Evolutionary conservation across 2,113 vertebrate genomes (phyloP).

Genomic region (Haplotaxodon microlepis): DNA sequence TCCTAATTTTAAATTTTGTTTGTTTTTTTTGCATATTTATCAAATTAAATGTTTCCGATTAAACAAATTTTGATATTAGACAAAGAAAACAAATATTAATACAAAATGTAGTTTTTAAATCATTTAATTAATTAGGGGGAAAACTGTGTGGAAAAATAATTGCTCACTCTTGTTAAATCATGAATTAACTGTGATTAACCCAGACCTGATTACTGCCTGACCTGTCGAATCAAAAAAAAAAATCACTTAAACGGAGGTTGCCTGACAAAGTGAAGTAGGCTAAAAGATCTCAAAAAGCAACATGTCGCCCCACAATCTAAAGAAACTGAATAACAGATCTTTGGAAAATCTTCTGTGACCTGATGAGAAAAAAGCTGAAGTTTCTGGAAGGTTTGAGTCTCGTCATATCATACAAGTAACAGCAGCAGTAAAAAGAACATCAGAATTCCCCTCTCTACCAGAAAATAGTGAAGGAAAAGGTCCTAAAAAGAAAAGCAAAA

Average conservation of each 20-base stretch:
- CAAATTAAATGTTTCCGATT: background rate
- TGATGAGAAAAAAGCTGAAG: background rate
- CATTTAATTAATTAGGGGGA: background rate
- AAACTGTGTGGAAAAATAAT: background rate
- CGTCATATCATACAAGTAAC: background rate
- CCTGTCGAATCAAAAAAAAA: background rate
- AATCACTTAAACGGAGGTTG: background rate
- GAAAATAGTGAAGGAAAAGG: background rate
- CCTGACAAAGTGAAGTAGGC: background rate
- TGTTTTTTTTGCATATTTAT: background rate
- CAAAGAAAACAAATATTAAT: background rate
- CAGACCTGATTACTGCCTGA: background rate
- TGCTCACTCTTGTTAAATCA: background rate
- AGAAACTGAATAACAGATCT: background rate
- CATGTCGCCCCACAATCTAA: background rate
- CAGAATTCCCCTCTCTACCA: background rate
- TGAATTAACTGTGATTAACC: background rate
- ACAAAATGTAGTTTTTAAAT: background rate
- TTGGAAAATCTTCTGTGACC: background rate
- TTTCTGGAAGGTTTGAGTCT: background rate
- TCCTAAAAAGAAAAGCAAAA: background rate
- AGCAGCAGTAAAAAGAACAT: background rate
- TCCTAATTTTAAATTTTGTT: background rate
- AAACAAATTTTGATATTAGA: background rate
- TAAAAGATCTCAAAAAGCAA: background rate